Conservation (phyloP, 2,888 invertebrate species). For the Parnassius orleans region DNA sequence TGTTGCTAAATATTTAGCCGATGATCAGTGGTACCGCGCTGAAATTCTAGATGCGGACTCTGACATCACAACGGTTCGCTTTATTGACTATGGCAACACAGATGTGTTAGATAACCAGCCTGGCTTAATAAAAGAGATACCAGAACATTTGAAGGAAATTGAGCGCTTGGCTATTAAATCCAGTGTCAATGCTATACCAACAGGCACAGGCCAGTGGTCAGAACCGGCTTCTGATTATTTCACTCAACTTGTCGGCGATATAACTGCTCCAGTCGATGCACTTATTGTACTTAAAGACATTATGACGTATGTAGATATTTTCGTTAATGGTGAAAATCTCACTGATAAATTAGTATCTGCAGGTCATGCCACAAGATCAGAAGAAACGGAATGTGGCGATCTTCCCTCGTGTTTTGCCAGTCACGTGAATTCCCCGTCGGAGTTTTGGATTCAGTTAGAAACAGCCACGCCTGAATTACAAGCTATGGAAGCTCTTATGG, state of each 20-base stretch:
- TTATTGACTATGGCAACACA: slow-evolving; percentile 90
- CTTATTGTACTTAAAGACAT: slow-evolving; percentile 80
- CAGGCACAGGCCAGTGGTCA: slow-evolving; percentile 84
- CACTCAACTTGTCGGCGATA: slow-evolving; percentile 70
- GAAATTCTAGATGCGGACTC: slow-evolving; percentile 89
- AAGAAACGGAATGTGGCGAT: slow-evolving; percentile 76
- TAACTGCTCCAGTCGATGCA: slow-evolving; percentile 73
- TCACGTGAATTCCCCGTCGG: slow-evolving; percentile 86
- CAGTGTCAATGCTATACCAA: slow-evolving; percentile 84
- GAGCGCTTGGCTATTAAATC: slow-evolving; percentile 83
- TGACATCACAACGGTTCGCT: slow-evolving; percentile 88
- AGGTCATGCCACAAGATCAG: slow-evolving; percentile 79
- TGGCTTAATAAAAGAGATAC: slow-evolving; percentile 82
- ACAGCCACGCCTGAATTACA: slow-evolving; percentile 80
- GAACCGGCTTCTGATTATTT: slow-evolving; percentile 82
- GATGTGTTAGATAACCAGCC: slow-evolving; percentile 85
- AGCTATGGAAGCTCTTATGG: slow-evolving; percentile 79
- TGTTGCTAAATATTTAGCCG: slow-evolving; percentile 89
- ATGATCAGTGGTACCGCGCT: slow-evolving; percentile 96
- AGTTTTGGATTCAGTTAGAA: slow-evolving; percentile 90
- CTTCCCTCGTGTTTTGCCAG: slow-evolving; percentile 85
- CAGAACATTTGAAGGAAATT: slow-evolving; percentile 78
- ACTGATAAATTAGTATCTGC: slow-evolving; percentile 82
- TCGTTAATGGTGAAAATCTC: slow-evolving; percentile 80
- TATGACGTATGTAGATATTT: slow-evolving; percentile 84